A percentile compares a stretch with the other conserved stretches of the same genome.
These are phyloP conservation scores for Cynocephalus volans DNA, from an alignment of 2,113 vertebrate species.

Conservation along the genomic window DNA sequence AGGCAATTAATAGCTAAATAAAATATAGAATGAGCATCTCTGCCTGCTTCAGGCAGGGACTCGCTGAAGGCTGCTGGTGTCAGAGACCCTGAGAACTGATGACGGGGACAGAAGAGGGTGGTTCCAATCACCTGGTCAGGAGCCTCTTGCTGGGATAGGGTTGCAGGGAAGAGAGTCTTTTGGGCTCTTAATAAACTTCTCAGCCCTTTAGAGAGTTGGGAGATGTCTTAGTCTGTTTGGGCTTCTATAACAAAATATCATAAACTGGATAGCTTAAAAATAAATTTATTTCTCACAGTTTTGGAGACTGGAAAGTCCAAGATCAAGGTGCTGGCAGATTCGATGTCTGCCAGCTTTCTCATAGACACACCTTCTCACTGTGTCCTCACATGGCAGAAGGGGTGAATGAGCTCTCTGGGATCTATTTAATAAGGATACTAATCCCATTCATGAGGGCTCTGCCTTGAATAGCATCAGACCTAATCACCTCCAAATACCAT, in stretches of 20 bases:
- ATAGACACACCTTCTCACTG: background rate
- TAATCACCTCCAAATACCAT: background rate
- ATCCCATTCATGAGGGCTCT: background rate
- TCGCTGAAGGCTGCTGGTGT: background rate
- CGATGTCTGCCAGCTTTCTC: background rate
- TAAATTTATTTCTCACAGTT: background rate
- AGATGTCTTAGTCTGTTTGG: background rate
- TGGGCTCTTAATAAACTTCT: background rate
- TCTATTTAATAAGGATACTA: background rate
- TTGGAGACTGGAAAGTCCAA: background rate
- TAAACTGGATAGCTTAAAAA: background rate
- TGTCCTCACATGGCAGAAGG: background rate
- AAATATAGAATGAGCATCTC: conserved; percentile 72
- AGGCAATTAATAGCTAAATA: conserved; percentile 83
- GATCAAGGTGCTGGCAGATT: background rate
- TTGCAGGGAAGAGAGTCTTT: background rate
- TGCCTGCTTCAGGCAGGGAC: conserved; percentile 53
- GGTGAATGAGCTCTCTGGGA: background rate
- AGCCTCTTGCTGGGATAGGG: background rate
- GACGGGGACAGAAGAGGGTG: background rate
- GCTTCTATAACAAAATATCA: background rate
- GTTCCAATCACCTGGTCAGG: background rate
- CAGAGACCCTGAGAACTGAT: background rate
- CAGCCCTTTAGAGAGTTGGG: background rate
- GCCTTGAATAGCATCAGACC: background rate